phyloP scores from a whole-genome alignment of 2,888 invertebrate species.

The Xanthia togata region DNA sequence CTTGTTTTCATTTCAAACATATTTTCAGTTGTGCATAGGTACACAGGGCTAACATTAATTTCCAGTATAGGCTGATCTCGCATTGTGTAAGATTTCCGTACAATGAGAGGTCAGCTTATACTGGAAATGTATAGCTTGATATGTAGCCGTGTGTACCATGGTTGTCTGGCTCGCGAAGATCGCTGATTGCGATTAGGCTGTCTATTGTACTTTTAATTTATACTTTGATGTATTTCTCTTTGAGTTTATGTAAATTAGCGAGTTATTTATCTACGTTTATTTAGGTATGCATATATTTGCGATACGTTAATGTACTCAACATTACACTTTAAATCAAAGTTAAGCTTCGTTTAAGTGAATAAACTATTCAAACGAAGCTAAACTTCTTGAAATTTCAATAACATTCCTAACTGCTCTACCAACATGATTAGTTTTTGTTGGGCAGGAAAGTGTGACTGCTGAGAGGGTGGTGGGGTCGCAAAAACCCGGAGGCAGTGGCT shows the following conservation, averaged over 20 bases:
- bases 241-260: not conserved
- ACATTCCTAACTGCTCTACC: slow-evolving; percentile 64
- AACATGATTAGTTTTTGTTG: slow-evolving; percentile 74
- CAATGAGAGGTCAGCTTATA: too few species aligned
- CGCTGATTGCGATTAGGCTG: not conserved
- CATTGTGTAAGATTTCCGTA: too few species aligned
- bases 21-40: not conserved
- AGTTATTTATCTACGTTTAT: not conserved
- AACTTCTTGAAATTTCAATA: slow-evolving; percentile 58
- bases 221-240: not conserved
- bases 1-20: not conserved
- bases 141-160: not conserved
- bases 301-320: slow-evolving; percentile 14
- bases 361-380: slow-evolving; percentile 30
- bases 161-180: not conserved
- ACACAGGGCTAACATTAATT: too few species aligned
- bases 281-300: not conserved
- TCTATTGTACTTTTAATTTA: not conserved
- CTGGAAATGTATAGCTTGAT: too few species aligned
- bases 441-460: slow-evolving; percentile 73
- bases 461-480: slow-evolving; percentile 77
- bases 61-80: too few species aligned
- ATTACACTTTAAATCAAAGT: slow-evolving; percentile 6
- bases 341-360: slow-evolving; percentile 21
- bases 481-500: slow-evolving; percentile 82